A percentile compares a stretch with the other conserved stretches of the same genome.
Evolutionary conservation across 2,113 vertebrate genomes (phyloP).

Genomic region (Damaliscus lunatus): DNA sequence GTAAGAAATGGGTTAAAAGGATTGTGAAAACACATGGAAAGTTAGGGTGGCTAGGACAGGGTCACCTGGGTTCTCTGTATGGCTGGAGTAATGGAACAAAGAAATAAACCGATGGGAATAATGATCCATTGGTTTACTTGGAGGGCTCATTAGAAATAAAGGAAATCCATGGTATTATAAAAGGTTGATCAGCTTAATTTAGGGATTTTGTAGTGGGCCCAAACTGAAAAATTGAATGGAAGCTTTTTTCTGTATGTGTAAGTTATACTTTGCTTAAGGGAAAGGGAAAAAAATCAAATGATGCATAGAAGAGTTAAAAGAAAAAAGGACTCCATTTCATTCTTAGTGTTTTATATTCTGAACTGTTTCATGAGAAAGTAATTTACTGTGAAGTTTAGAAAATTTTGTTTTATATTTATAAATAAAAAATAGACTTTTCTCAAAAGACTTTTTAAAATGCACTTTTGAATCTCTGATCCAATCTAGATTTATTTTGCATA

Average conservation of each 20-base stretch:
- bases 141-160: neutral
- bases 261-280: neutral
- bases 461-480: neutral
- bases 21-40: neutral
- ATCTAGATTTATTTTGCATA: neutral
- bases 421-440: slow-evolving; percentile 5
- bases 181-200: neutral
- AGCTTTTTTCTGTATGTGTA: neutral
- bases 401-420: slow-evolving; percentile 3
- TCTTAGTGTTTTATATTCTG: neutral
- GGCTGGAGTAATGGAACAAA: neutral
- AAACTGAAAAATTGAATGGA: neutral
- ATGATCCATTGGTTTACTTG: neutral
- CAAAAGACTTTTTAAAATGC: neutral
- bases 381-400: slow-evolving; percentile 10
- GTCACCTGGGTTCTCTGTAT: neutral
- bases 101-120: neutral
- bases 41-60: neutral
- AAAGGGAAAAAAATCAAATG: neutral
- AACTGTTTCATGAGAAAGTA: neutral
- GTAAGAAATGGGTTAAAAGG: neutral
- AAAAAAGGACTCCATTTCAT: neutral
- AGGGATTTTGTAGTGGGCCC: neutral
- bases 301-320: neutral
- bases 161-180: neutral